Percentiles rank a stretch among this genome's conserved stretches.
Conservation (phyloP, 2,113 vertebrate genomes). For the Prietella phreatophila region DNA sequence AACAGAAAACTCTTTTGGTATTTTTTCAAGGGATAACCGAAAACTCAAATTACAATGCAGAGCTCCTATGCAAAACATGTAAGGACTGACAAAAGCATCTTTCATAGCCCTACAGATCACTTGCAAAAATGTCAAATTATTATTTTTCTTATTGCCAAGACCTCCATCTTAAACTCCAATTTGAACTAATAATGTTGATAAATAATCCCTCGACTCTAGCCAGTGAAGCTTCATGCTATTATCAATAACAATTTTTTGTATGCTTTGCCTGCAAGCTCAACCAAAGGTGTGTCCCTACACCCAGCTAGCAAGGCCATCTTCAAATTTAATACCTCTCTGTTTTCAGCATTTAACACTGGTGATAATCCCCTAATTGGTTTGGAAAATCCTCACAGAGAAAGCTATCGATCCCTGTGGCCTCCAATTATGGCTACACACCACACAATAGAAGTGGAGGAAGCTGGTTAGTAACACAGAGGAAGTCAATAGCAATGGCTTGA, state of each 20-base stretch:
- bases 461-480: constrained; percentile 53
- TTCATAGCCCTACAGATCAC: background rate
- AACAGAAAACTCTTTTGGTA: no score
- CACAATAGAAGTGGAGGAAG: constrained; percentile 59
- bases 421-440: constrained; percentile 56
- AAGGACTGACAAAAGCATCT: background rate
- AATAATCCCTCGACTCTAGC: background rate
- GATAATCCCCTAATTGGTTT: constrained; percentile 72
- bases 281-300: no score
- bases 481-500: constrained; percentile 52
- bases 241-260: background rate
- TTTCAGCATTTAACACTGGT: constrained; percentile 62
- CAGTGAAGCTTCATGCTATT: background rate
- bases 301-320: background rate
- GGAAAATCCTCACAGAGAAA: constrained; percentile 70
- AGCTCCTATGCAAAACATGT: background rate
- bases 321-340: constrained; percentile 60
- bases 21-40: background rate
- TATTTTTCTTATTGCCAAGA: background rate
- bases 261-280: background rate
- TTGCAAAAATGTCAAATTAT: background rate
- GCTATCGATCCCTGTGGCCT: constrained; percentile 65
- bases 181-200: background rate
- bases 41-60: background rate
- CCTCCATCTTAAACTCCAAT: background rate